These are phyloP conservation scores for Stenurella melanura DNA, from an alignment of 2,888 invertebrate species.

Conservation along the genomic window DNA sequence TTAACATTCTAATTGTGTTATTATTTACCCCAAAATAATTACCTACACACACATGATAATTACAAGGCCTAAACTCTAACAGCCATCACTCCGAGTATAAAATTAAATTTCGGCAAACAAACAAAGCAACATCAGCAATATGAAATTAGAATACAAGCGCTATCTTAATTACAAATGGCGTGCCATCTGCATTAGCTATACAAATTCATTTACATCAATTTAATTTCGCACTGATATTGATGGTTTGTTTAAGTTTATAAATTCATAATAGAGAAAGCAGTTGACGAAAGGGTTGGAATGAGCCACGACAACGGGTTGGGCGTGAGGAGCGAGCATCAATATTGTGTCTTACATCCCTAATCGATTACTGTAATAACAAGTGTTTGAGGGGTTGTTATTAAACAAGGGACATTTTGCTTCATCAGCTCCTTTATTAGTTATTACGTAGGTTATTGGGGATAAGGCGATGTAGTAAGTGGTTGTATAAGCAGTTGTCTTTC, in stretches of 20 bases:
- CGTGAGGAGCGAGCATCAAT: constrained; percentile 46
- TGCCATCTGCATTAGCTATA: constrained; percentile 50
- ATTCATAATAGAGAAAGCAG: constrained; percentile 30
- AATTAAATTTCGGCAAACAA: constrained; percentile 55
- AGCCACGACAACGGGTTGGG: not conserved
- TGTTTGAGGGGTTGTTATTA: constrained; percentile 68
- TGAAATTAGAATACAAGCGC: constrained; percentile 50
- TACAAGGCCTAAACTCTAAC: constrained; percentile 11
- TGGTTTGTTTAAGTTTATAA: constrained; percentile 62
- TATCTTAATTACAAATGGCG: constrained; percentile 55
- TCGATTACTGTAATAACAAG: constrained; percentile 67
- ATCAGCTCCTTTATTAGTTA: constrained; percentile 72
- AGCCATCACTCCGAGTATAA: constrained; percentile 41
- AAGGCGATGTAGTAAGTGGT: constrained; percentile 60
- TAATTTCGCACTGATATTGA: constrained; percentile 58
- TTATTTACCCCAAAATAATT: constrained; percentile 3
- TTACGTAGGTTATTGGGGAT: constrained; percentile 65
- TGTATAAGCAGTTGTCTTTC: constrained; percentile 57
- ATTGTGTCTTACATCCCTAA: constrained; percentile 62
- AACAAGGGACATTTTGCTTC: constrained; percentile 71
- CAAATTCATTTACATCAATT: constrained; percentile 62
- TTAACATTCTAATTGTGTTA: not conserved
- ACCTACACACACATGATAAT: constrained; percentile 26
- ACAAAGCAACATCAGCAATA: constrained; percentile 50
- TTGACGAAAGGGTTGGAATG: constrained; percentile 21